phyloP scores from a whole-genome alignment of 1,140 invertebrate genomes.

The Daktulosphaira vitifoliae region DNA sequence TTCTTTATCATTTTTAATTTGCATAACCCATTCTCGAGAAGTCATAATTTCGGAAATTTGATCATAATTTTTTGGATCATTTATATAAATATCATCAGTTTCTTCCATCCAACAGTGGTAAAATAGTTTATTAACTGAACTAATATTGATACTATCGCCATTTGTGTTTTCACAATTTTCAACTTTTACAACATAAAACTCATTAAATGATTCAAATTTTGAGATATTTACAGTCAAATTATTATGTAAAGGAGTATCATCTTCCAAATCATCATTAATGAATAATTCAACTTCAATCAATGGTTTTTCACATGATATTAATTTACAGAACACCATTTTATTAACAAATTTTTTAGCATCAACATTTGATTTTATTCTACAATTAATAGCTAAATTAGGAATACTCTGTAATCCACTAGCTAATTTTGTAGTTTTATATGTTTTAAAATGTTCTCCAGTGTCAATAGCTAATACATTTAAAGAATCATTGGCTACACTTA shows the following conservation, averaged over 20 bases:
- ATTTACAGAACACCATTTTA: not conserved
- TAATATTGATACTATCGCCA: not conserved
- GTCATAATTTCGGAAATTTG: not conserved
- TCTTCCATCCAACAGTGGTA: not conserved
- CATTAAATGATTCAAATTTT: conserved; percentile 8
- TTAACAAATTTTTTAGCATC: conserved; percentile 1
- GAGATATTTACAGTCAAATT: not conserved
- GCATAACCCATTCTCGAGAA: not conserved
- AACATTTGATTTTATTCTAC: not conserved
- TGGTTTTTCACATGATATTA: not conserved
- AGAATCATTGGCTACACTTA: not conserved
- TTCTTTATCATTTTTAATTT: not conserved
- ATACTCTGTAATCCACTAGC: conserved; percentile 15
- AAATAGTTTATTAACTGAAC: not conserved
- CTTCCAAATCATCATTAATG: not conserved
- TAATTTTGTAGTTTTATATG: conserved; percentile 7
- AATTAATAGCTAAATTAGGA: conserved; percentile 4
- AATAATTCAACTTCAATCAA: not conserved
- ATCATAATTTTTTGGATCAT: not conserved
- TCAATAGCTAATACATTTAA: conserved; percentile 9
- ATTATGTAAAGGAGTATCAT: not conserved
- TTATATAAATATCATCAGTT: not conserved
- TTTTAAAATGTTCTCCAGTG: conserved; percentile 9
- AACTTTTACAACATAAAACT: conserved; percentile 4
- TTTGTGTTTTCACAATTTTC: not conserved